Evolutionary conservation across 1,140 invertebrate genomes (phyloP).

Genomic region (Marisa cornuarietis): DNA sequence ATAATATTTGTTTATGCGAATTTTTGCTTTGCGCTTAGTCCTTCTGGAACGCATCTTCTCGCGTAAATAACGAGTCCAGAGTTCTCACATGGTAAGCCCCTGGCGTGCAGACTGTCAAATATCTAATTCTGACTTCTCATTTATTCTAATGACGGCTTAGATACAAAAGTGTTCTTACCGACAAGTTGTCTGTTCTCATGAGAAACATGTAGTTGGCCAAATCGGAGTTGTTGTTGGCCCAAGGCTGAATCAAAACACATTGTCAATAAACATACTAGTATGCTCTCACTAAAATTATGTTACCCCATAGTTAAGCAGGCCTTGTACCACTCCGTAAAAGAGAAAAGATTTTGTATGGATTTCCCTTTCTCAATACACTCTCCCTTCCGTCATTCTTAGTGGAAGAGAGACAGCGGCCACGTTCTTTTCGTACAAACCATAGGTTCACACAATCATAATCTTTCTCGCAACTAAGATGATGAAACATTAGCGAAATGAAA

Average conservation of each 20-base stretch:
- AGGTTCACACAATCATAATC: no score
- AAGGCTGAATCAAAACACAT: constrained; percentile 21
- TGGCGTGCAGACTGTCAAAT: background rate
- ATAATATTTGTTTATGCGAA: no score
- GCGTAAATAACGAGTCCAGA: no score
- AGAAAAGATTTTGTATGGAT: background rate
- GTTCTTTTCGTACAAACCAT: no score
- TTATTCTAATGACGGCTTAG: background rate
- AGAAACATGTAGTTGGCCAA: constrained; percentile 44
- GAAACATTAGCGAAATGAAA: no score
- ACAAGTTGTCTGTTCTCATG: constrained; percentile 27
- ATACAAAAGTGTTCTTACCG: background rate
- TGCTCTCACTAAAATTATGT: background rate
- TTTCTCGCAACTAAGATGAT: no score
- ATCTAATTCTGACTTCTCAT: background rate
- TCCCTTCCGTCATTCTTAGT: background rate
- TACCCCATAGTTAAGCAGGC: background rate
- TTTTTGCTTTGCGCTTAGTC: no score
- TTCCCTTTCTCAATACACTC: background rate
- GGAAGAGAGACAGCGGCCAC: no score
- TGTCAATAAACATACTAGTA: background rate
- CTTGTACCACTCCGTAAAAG: background rate
- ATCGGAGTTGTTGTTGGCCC: constrained; percentile 32
- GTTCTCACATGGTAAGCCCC: no score
- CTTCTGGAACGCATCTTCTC: no score